Evolutionary conservation across 2,888 invertebrate species (phyloP), one percentile per base, ranked within the genome.

Genomic region (Hirtodrosophila duncani): DNA sequence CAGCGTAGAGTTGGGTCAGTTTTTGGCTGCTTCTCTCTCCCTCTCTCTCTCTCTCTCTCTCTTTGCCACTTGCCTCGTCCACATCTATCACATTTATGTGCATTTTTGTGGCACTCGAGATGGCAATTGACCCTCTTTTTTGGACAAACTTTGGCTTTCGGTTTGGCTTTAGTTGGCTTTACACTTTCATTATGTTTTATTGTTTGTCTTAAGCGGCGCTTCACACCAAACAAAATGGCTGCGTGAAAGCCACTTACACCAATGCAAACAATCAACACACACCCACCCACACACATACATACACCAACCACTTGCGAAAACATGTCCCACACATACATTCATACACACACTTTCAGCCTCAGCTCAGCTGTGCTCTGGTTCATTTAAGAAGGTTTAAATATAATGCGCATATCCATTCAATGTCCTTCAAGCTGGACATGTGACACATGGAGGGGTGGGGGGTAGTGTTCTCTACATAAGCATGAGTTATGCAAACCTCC

Each of bases 141-240:
- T 29, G 21, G 33, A 44, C 34, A 52, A 42, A 48, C 37, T 53
- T 51, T 74, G 44, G 33, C 46, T 63, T 56, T 38, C 10, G 9
- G 21, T 17, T 14, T 10, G 16, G 31, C 11, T 9, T 20, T 36
- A 20, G 38, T 23, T 26, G 60, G 72, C 72, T 72, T 72, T 77
- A 72, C 72, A 80, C 72, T 80, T 80, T 72, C 72, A 72, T 72
- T 80, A 72, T 80, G 68, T 64, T 71, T 72, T 77, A 72, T 80
- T 72, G 72, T 80, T 79, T 79, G 65, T 30, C 21, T 21, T 36
- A 20, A 36, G 36, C 36, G 21, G 36, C 9, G 11, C 10, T 11
- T 10, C 18, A 10, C 26, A 2, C 18, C 21, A 18, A 37, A 51
- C 50, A 10, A 66, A 74, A 70, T 70, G 67, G 67, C 65, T 65